Conservation (phyloP, 2,797 vertebrate species). For the Enteromius argenteus region DNA sequence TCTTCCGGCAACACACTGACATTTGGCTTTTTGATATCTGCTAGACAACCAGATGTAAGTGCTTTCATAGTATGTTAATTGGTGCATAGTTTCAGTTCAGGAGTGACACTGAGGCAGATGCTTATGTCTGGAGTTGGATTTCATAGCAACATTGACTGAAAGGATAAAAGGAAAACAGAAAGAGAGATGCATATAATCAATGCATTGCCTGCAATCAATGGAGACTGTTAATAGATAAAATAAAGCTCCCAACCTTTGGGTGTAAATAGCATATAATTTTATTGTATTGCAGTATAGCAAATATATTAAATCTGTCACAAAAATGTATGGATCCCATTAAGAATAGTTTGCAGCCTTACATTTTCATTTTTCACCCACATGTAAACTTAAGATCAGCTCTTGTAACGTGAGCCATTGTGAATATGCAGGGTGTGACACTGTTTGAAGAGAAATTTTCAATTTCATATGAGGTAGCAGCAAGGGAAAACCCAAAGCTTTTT, state of each 20-base stretch:
- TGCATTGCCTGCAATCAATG: neutral
- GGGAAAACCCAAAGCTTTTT: constrained; percentile 66
- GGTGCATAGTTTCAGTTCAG: neutral
- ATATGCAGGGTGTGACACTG: constrained; percentile 64
- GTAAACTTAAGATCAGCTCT: constrained; percentile 66
- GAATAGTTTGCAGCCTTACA: constrained; percentile 12
- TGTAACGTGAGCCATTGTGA: constrained; percentile 56
- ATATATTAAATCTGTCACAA: constrained; percentile 61
- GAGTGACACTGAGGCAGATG: constrained; percentile 17
- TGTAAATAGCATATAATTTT: constrained; percentile 25
- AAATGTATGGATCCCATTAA: constrained; percentile 45
- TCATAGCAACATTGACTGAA: constrained; percentile 15
- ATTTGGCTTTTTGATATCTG: constrained; percentile 15
- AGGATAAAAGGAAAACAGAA: neutral
- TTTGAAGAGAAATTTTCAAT: constrained; percentile 68
- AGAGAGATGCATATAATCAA: constrained; percentile 6
- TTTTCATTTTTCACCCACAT: constrained; percentile 62
- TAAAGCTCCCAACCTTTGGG: neutral
- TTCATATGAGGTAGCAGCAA: constrained; percentile 67
- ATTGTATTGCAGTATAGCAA: constrained; percentile 29
- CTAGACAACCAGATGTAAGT: constrained; percentile 7
- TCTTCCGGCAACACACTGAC: neutral
- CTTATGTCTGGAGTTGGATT: constrained; percentile 19
- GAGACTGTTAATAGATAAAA: constrained; percentile 19
- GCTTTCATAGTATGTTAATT: constrained; percentile 16